phyloP scores from a whole-genome alignment of 2,113 vertebrate species.

The Vidua macroura region DNA sequence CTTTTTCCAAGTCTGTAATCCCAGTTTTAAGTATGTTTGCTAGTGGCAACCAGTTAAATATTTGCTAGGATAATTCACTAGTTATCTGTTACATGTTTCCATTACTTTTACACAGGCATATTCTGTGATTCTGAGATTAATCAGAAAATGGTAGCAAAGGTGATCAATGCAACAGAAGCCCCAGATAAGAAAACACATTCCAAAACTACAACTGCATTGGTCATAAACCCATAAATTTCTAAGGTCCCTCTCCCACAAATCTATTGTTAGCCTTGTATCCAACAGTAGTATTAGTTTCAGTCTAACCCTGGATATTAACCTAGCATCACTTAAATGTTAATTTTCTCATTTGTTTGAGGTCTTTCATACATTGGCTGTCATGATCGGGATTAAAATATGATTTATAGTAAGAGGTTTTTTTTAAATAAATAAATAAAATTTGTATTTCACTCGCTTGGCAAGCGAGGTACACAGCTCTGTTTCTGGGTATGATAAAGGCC shows the following conservation, averaged over 20 bases:
- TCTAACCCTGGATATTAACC: not conserved
- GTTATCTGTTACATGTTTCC: not conserved
- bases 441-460: not conserved
- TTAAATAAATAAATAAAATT: not conserved
- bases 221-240: not conserved
- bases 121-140: not conserved
- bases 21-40: not conserved
- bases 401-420: not conserved
- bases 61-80: not conserved
- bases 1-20: conserved; percentile 6
- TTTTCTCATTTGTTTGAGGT: not conserved
- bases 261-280: not conserved
- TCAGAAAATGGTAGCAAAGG: not conserved
- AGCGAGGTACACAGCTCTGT: not conserved
- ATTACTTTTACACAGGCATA: not conserved
- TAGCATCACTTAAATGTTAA: not conserved
- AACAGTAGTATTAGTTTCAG: not conserved
- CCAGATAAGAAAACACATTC: not conserved
- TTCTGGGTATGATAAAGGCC: not conserved
- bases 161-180: not conserved
- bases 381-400: not conserved
- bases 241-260: not conserved
- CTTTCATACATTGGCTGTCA: not conserved
- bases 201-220: not conserved
- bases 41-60: not conserved